Conservation (phyloP, 2,888 invertebrate species). For the Heteromyza rotundicornis region DNA sequence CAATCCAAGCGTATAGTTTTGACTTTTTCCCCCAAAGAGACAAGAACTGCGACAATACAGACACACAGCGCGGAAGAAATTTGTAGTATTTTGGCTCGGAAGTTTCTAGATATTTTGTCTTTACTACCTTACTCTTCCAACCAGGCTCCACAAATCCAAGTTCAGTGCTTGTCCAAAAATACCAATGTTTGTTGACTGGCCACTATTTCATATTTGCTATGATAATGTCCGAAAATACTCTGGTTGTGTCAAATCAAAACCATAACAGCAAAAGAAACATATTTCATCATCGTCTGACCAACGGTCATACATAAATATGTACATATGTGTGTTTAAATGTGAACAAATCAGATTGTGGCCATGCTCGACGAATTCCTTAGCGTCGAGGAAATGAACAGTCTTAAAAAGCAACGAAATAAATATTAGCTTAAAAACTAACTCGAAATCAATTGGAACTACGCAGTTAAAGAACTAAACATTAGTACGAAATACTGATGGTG, state of each 20-base stretch:
- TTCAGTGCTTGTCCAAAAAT: constrained; percentile 36
- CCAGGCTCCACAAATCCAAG: not conserved
- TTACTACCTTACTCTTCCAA: too few relatives aligned
- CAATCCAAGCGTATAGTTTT: not conserved
- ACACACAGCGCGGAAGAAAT: too few relatives aligned
- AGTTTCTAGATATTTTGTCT: too few relatives aligned
- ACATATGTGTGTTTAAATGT: not conserved
- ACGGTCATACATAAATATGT: not conserved
- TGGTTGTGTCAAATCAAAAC: constrained; percentile 17
- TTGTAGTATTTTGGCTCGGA: not conserved
- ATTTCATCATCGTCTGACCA: not conserved
- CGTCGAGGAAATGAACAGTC: not conserved
- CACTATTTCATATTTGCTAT: constrained; percentile 21
- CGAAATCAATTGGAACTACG: not conserved
- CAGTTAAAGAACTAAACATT: not conserved
- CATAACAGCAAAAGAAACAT: not conserved
- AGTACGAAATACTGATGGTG: too few relatives aligned
- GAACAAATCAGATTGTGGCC: not conserved
- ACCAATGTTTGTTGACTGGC: constrained; percentile 4
- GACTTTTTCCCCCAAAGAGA: not conserved
- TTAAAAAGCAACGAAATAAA: not conserved
- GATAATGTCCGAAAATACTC: constrained; percentile 9
- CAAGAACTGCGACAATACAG: not conserved
- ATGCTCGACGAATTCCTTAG: not conserved
- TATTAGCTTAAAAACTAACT: constrained; percentile 1